Base-by-base conservation (phyloP, 2,797 vertebrate genomes). In the Rhinatrema bivittatum region DNA sequence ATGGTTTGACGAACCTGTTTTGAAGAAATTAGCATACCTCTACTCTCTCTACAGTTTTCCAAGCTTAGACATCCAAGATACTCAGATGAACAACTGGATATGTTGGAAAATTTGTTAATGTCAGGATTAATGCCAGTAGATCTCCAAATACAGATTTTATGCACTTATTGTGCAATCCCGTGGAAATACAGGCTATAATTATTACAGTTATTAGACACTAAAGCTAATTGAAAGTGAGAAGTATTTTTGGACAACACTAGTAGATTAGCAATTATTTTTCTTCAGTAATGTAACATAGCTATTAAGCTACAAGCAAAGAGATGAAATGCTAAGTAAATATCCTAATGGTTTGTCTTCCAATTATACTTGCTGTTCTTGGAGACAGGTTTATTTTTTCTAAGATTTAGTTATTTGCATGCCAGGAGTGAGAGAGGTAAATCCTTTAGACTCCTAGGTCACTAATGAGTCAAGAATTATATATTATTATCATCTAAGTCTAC, bases 211-310 rank as follows among this genome's bases (percentile, higher is more conserved):
- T 47, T 55, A 67, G 50, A 65, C 72, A 65, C 24, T 59, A 38
- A 43, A 54, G 58, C 42, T 63, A 59, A 65, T 40, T 65, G 51
- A 49, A 72, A 66, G 50, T 50, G 68, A 68, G 54, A 23, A 64
- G 39, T 43, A 23, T 53, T 36, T 64, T 46, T 44, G 56, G 68
- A 53, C 46, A 39, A 42, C 28, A 24, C 18, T 62, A 48, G 46
- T 29, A 43, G 60, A 65, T 52, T 52, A n/a, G n/a, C n/a, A n/a
- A n/a, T n/a, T n/a, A n/a, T n/a, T n/a, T n/a, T n/a, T n/a, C n/a
- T n/a, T n/a, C n/a, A n/a, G n/a, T 69, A 56, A 56, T 72, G 32
- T 49, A 40, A 27, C 43, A 46, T 72, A 57, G 31, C 34, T 69
- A 47, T 51, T 36, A 58, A 35, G 45, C 39, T 60, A 53, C 7